A percentile compares a stretch with the other conserved stretches of the same genome.
Conservation (phyloP, 2,888 invertebrate species). For the Caenorhabditis panamensis region DNA sequence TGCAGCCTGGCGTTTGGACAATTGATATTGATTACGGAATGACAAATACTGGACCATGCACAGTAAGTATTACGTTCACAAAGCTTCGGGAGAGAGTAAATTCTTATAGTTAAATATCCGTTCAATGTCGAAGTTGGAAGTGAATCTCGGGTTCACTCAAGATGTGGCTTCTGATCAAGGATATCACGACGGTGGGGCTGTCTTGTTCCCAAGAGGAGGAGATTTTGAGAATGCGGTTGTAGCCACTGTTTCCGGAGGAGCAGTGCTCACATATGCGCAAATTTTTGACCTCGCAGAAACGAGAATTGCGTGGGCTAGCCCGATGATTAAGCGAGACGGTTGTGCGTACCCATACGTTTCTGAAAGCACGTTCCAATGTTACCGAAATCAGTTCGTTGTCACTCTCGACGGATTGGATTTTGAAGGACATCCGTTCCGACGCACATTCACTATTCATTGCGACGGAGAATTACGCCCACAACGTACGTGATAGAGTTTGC, state of each 20-base stretch:
- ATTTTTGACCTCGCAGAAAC: constrained; percentile 67
- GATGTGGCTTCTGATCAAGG: constrained; percentile 64
- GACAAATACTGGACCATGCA: constrained; percentile 56
- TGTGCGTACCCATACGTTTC: constrained; percentile 70
- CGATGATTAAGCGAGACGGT: constrained; percentile 57
- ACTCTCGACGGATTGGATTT: constrained; percentile 69
- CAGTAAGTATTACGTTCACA: constrained; percentile 36
- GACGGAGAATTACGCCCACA: constrained; percentile 57
- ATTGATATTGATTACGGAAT: constrained; percentile 56
- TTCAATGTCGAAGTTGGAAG: constrained; percentile 48
- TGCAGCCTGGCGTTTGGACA: constrained; percentile 66
- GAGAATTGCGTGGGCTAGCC: constrained; percentile 69
- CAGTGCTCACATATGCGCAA: constrained; percentile 62
- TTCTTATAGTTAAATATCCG: constrained; percentile 62
- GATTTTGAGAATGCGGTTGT: constrained; percentile 66
- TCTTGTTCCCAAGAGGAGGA: constrained; percentile 61
- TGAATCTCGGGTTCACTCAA: constrained; percentile 67
- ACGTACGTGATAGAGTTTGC: constrained; percentile 13
- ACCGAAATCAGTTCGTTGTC: constrained; percentile 62
- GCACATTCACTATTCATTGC: constrained; percentile 70
- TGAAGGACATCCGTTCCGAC: constrained; percentile 72
- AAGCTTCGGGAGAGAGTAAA: not conserved
- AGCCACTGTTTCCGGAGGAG: constrained; percentile 51
- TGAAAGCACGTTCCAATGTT: constrained; percentile 64
- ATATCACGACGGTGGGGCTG: constrained; percentile 62